Evolutionary conservation across 2,888 invertebrate species (phyloP), one percentile per base, ranked within the genome.

Genomic region (Phaonia tiefii): DNA sequence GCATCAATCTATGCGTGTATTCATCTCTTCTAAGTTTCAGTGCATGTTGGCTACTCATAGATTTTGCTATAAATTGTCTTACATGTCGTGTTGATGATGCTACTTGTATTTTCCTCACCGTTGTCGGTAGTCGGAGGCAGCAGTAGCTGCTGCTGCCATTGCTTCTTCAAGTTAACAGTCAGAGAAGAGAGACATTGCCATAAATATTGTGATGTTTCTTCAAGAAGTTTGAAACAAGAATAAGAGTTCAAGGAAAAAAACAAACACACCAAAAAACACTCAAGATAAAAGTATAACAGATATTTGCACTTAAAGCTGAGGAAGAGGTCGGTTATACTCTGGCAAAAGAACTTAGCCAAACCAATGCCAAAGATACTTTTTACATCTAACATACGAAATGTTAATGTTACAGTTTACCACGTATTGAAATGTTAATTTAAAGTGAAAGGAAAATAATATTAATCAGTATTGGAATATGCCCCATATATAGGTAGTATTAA

Each of bases 131-230:
- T 67, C 60, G 73, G 31, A 5, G 65, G 42, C 26, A 54, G 75
- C 60, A 46, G 42, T 22, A 65, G 37, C 25, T 20, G 42, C 31
- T 54, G 31, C 63, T 20, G n/a, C 44, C 60, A 51, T 39, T 69
- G 70, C 60, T 56, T 54, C 58, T 71, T 44, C 22, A 49, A 63
- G 49, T 71, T 37, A 79, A 56, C 76, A 77, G 71, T 75, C 69
- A 39, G 8, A 31, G 75, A 67, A 39, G 8, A 31, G 75, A 67
- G 74, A 79, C 75, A 75, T 78, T 81, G 77, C 77, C 80, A 81
- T 81, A 78, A 77, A 81, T 81, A 75, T 81, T 58, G 75, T 69
- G 70, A 80, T 71, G 58, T 70, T 80, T 80, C 60, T 58, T 75
- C n/a, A 31, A 39, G n/a, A 75, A 20, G 49, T 31, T 31, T 31